These are phyloP conservation scores for Gambusia yucatana DNA, from an alignment of 2,797 vertebrate genomes.

Conservation along the genomic window DNA sequence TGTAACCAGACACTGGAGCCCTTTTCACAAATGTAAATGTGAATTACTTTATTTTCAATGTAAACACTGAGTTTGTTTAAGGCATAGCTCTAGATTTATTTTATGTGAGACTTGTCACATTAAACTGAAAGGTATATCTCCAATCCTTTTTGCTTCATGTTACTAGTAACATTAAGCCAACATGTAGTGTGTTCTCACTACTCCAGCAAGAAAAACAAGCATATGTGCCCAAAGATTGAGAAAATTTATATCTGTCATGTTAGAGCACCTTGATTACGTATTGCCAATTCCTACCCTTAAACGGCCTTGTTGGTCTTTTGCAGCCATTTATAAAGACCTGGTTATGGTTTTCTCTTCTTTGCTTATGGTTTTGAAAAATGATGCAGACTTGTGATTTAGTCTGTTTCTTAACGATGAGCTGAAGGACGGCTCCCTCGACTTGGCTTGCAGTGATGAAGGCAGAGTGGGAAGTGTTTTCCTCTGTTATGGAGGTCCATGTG, in stretches of 20 bases:
- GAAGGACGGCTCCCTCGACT: background rate
- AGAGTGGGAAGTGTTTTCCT: background rate
- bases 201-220: background rate
- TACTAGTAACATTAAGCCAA: slow-evolving; percentile 30
- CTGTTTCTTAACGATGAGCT: background rate
- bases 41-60: background rate
- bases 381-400: background rate
- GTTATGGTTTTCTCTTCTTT: background rate
- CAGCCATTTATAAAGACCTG: background rate
- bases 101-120: slow-evolving; percentile 30
- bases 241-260: background rate
- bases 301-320: background rate
- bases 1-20: background rate
- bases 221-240: background rate
- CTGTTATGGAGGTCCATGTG: background rate
- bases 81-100: background rate
- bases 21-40: background rate
- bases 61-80: background rate
- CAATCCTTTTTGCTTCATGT: slow-evolving; percentile 3
- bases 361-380: background rate
- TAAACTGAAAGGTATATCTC: slow-evolving; percentile 56
- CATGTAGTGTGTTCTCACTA: background rate
- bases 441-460: background rate
- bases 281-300: background rate
- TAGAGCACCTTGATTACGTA: background rate